Evolutionary conservation across 2,888 invertebrate genomes (phyloP), one percentile per base, ranked within the genome.

Genomic region (Eupithecia inturbata): DNA sequence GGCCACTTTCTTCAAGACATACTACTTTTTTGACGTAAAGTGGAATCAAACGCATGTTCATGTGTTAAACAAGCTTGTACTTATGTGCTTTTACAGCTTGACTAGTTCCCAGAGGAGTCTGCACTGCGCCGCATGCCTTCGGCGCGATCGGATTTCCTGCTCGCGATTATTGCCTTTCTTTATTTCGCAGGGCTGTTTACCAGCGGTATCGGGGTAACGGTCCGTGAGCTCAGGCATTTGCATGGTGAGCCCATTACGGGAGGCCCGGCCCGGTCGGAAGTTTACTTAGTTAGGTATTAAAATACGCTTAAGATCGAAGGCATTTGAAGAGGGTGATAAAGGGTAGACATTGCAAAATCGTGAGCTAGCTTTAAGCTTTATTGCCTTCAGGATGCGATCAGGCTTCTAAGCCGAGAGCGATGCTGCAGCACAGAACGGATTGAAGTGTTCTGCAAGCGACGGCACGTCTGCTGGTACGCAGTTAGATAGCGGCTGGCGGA

Each of bases 221-320:
- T 90, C 82, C 82, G 81, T 87, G 88, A 86, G 87, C 86, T 86
- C 87, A 86, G 84, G 88, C 85, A 92, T 93, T 93, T 93, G 93
- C 92, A 92, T 93, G 90, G 90, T 88, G 88, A 87, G 88, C 88
- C 90, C 90, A 92, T 92, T 92, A 92, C 87, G 84, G 88, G 77
- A 73, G 85, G 86, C 90, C 89, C 89, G 86, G 86, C 90, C 89
- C 89, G 86, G 89, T 88, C 89, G 88, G 91, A 91, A 90, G 90
- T 92, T 80, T 75, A 77, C 75, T 77, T 75, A 77, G 77, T 69
- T 67, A 71, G 73, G 71, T 92, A 92, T 92, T 93, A 92, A 92
- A 93, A 92, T 92, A 90, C 89, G 87, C 91, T 92, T 91, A 91
- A 93, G 91, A 92, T 92, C 87, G 89, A 82, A 88, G 87, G 91